Conservation (phyloP, 1,140 invertebrate genomes). For the Sarcophaga bullata region DNA sequence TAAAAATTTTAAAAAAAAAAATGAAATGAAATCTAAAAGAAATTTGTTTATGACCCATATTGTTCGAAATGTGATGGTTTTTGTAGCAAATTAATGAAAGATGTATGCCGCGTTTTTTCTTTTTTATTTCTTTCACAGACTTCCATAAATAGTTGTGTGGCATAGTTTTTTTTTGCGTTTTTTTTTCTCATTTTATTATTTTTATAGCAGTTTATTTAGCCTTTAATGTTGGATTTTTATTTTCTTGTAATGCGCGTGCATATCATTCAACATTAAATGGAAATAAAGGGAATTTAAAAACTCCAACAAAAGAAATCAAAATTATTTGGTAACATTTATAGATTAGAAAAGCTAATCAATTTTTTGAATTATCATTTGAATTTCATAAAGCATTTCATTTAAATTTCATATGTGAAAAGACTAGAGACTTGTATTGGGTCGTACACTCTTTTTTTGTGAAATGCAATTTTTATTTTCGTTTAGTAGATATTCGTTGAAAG, state of each 20-base stretch:
- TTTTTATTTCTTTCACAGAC: not conserved
- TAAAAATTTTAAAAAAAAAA: not conserved
- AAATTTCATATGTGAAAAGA: no score
- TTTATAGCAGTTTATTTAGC: no score
- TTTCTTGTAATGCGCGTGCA: slow-evolving; percentile 25
- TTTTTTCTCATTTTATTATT: no score
- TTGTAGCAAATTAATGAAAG: no score
- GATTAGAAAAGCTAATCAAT: slow-evolving; percentile 61
- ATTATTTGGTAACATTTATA: slow-evolving; percentile 72
- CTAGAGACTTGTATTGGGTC: no score
- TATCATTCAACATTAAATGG: slow-evolving; percentile 33
- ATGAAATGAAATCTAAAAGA: not conserved
- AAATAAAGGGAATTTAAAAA: not conserved
- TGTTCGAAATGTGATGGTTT: not conserved
- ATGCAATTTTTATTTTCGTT: no score
- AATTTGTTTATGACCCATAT: slow-evolving; percentile 15
- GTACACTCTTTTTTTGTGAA: no score
- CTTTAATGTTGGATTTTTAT: not conserved
- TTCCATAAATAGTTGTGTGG: not conserved
- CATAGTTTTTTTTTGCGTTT: not conserved
- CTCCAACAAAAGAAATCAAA: not conserved
- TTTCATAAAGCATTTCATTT: no score
- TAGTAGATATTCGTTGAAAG: no score
- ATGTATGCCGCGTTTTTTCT: not conserved
- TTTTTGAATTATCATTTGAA: no score